Percentiles rank a stretch among this genome's conserved stretches.
Conservation (phyloP, 2,113 vertebrate species). For the Hymenochirus boettgeri region DNA sequence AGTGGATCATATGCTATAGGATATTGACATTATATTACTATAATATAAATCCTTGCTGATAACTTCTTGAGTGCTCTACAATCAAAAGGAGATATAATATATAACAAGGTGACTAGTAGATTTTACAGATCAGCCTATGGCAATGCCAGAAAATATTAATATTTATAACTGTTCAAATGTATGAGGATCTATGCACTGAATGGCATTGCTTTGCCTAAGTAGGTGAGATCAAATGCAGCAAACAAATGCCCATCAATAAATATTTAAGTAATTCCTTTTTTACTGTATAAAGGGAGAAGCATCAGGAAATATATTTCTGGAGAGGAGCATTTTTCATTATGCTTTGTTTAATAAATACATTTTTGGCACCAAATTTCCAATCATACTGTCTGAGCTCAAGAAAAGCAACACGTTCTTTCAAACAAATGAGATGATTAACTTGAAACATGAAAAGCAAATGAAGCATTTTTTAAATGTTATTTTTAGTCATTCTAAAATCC, state of each 20-base stretch:
- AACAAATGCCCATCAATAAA: background rate
- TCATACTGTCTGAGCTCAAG: conserved; percentile 38
- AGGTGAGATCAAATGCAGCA: background rate
- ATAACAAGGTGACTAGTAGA: no score
- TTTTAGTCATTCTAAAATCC: conserved; percentile 57
- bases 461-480: conserved; percentile 50
- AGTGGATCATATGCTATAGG: no score
- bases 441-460: conserved; percentile 47
- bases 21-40: no score
- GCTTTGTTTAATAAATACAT: conserved; percentile 34
- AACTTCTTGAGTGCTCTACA: no score
- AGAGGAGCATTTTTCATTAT: conserved; percentile 6
- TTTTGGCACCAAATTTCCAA: conserved; percentile 34
- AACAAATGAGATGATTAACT: conserved; percentile 53
- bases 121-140: no score
- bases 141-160: no score
- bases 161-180: no score
- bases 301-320: conserved; percentile 14
- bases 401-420: conserved; percentile 29
- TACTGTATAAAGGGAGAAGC: background rate
- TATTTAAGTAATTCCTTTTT: background rate
- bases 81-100: no score
- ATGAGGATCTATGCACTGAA: no score
- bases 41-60: no score
- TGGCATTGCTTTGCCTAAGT: no score